Conservation (phyloP, 2,113 vertebrate species). For the Platysternon megacephalum region DNA sequence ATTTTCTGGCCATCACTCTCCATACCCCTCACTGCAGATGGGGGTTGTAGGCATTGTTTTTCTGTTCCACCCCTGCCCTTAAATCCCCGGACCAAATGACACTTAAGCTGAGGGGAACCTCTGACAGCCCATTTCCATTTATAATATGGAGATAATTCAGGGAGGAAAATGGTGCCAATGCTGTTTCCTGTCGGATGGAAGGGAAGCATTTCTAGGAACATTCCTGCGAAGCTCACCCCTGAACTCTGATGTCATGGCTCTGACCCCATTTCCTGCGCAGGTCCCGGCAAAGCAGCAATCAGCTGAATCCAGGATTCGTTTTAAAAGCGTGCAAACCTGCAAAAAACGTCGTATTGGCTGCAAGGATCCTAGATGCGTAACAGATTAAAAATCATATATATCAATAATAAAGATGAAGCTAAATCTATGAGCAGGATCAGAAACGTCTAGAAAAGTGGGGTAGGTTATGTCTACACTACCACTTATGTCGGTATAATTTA, state of each 20-base stretch:
- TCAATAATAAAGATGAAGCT: neutral
- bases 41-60: neutral
- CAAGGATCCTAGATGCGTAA: neutral
- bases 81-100: neutral
- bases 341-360: neutral
- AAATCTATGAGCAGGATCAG: neutral
- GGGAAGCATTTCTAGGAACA: neutral
- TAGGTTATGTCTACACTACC: neutral
- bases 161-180: neutral
- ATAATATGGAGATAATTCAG: neutral
- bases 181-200: neutral
- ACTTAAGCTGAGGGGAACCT: neutral
- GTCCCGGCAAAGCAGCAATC: neutral
- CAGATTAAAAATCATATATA: neutral
- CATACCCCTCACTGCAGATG: neutral
- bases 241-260: neutral
- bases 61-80: neutral
- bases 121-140: neutral
- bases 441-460: neutral
- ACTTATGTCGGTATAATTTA: neutral
- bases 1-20: neutral
- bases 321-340: neutral
- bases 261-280: neutral
- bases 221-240: neutral
- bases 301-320: neutral